Evolutionary conservation across 2,113 vertebrate genomes (phyloP).

Genomic region (Microtus montanus): DNA sequence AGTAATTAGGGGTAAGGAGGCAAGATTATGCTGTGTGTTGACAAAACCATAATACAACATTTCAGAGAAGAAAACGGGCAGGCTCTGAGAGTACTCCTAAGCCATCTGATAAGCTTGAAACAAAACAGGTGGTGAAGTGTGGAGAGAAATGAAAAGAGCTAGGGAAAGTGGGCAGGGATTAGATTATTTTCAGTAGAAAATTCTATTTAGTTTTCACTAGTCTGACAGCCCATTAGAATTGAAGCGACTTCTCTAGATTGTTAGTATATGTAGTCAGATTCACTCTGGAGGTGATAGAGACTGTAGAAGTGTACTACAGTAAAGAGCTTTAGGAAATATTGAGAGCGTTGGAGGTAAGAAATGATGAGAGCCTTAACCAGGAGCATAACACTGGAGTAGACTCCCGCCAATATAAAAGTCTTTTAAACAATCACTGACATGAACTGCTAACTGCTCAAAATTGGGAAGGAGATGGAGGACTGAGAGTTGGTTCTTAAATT

Average conservation of each 20-base stretch:
- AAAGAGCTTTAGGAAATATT: no score
- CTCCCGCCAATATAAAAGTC: no score
- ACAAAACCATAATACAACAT: not conserved
- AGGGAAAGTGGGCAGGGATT: not conserved
- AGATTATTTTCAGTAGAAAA: not conserved
- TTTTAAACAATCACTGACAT: no score
- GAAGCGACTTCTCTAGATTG: not conserved
- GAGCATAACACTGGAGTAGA: no score
- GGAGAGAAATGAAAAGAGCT: not conserved
- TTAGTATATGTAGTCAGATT: no score
- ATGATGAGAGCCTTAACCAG: no score
- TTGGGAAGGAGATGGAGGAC: no score
- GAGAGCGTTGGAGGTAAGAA: no score
- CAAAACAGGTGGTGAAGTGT: not conserved
- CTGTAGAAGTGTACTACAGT: no score
- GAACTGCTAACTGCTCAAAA: no score
- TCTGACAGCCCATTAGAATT: not conserved
- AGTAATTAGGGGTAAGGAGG: not conserved
- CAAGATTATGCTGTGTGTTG: not conserved
- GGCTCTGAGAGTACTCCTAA: not conserved
- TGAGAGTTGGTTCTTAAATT: no score
- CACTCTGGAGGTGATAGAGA: no score
- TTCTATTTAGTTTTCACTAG: not conserved
- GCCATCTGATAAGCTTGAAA: not conserved
- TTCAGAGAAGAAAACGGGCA: not conserved